Percentiles rank a stretch among this genome's conserved stretches.
Conservation (phyloP, 35 echinoderm and acorn worm species). For the Patiria miniata region DNA sequence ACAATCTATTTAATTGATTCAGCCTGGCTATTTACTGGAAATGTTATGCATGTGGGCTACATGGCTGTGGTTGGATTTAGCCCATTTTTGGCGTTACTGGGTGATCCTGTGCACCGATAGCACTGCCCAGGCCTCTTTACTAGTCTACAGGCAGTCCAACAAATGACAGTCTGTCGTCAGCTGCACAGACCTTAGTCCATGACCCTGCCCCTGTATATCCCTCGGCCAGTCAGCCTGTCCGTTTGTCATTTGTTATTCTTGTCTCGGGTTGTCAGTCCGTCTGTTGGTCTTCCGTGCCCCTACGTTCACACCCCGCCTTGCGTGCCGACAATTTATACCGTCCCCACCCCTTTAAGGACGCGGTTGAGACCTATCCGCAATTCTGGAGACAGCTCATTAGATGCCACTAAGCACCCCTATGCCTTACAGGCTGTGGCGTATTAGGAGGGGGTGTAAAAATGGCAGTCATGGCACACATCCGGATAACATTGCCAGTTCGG, state of each 20-base stretch:
- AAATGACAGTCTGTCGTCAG: no score
- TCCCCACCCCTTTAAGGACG: no score
- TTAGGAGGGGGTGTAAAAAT: background rate
- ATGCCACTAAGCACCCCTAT: background rate
- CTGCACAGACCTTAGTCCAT: no score
- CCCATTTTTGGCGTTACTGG: no score
- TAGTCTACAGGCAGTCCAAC: no score
- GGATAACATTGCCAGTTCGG: background rate
- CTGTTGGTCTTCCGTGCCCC: background rate
- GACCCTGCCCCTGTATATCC: background rate
- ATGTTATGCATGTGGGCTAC: no score
- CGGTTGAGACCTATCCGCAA: background rate
- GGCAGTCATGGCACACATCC: background rate
- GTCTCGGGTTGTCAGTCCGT: background rate
- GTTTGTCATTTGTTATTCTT: background rate
- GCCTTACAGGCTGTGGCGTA: no score
- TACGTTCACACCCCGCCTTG: background rate
- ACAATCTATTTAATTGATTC: no score
- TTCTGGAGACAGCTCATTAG: constrained; percentile 11
- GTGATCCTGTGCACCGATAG: no score
- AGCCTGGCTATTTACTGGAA: no score
- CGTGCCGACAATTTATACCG: background rate
- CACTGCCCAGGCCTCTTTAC: no score
- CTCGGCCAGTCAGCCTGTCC: background rate
- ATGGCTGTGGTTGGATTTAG: no score